Base-by-base conservation (phyloP, 2,888 invertebrate species). In the Cryptocephalus primarius region DNA sequence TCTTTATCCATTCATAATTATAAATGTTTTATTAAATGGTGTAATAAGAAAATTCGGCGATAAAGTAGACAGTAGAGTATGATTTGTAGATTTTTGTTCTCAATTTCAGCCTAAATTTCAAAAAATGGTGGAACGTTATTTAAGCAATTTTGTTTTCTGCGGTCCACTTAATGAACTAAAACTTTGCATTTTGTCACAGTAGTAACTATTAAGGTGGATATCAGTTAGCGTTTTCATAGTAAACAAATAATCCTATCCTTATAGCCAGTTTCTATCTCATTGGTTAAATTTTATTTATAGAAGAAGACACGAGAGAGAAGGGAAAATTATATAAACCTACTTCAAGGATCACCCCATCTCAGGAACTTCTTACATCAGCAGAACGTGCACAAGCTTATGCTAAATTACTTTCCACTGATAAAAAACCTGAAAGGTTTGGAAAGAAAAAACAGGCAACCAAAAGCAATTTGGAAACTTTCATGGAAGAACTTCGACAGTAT, bases 381-480 rank as follows among this genome's bases (percentile, higher is more conserved):
- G 84, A 83, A 60, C 80, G 78, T 60, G 80, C 80, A 0, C 80
- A 82, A 60, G 83, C 83, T 53, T 83, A 80, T 71, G 82, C 82
- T 1, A 79, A 76, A 66, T 72, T 79, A 48, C 67, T 82, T 40
- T 74, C 78, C 1, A 75, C 73, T 39, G 83, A 84, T 55, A 71
- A 75, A n/a, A 82, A 83, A 64, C 76, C 80, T 34, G 84, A 84
- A 32, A 72, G 77, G 40, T 60, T 76, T 14, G 76, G 73, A 8
- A 82, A 81, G 64, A 89, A 88, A 62, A 87, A 82, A 61, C 80
- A 79, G 49, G 80, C 82, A 44, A 87, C 86, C 55, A 96, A 96
- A 65, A 95, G 93, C 64, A 97, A 99, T 70, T 74, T 99, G 52
- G 99, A 99, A 69, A 73, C 92, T 11, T 99, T 99, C 65, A 99